Base-by-base conservation (phyloP, 2,888 invertebrate species). In the Trissoscelio sp. region DNA sequence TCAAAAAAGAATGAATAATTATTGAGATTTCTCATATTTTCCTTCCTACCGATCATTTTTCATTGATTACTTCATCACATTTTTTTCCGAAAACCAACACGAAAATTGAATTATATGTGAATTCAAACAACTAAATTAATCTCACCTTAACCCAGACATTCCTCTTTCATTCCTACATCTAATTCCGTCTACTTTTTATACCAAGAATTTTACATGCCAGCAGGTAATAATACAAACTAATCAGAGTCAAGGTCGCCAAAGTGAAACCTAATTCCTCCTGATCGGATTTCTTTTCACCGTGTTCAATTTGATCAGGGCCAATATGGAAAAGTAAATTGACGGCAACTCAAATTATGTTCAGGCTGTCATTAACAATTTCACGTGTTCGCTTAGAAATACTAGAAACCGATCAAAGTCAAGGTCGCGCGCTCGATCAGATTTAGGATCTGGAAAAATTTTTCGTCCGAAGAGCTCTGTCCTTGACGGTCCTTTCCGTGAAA, bases 401-500 rank as follows among this genome's bases (percentile, higher is more conserved):
- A n/a, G 60, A 77, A 77, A 70, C 77, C 77, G 62, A 77, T 78
- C 69, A 78, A 78, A 77, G 77, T 73, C 79, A 79, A 79, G 72
- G 78, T 42, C 78, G 14, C 39, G n/a, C n/a, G n/a, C n/a, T n/a
- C n/a, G 7, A 66, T 57, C 66, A 42, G 48, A 72, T 53, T 28
- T n/a, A n/a, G 28, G 28, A 53, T 53, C 48, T 73, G 79, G 69
- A 48, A 74, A 79, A 79, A 64, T 70, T 78, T 81, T 79, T 74
- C 62, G 46, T 55, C 55, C 4, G 55, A 51, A 70, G 72, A 31
- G 46, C n/a, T 37, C 51, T 37, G 75, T 69, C 69, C 69, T 81
- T 79, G 74, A 69, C 73, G 34, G 48, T 51, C 55, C 69, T 84
- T 86, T 87, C 85, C 83, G 82, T 86, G 84, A 84, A 88, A 82